phyloP scores from a whole-genome alignment of 2,113 vertebrate species.

The Lontra canadensis region DNA sequence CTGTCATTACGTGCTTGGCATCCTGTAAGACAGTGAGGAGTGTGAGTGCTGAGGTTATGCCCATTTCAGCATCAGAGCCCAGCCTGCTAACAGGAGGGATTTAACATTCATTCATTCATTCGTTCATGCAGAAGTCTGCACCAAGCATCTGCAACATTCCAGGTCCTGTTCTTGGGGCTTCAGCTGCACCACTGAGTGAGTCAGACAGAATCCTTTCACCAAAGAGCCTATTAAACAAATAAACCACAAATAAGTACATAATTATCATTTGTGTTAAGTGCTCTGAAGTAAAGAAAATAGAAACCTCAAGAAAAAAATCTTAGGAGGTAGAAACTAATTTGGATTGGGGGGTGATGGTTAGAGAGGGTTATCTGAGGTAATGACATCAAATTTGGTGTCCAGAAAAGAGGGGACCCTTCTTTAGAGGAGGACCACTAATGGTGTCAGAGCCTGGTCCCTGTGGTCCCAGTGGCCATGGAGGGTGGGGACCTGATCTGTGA shows the following conservation, averaged over 20 bases:
- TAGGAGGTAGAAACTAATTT: not conserved
- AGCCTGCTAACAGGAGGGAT: not conserved
- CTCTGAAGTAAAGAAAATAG: not conserved
- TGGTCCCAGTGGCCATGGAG: accelerated
- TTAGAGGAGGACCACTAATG: not conserved
- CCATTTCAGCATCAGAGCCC: not conserved
- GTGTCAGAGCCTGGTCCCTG: not conserved
- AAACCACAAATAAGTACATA: not conserved
- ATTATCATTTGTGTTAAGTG: not conserved
- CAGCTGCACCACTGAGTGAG: not conserved
- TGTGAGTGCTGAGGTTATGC: not conserved
- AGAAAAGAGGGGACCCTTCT: not conserved
- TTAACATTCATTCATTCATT: not conserved
- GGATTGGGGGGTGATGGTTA: not conserved
- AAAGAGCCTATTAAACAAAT: not conserved
- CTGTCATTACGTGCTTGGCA: not conserved
- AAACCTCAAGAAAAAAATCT: not conserved
- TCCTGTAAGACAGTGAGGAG: not conserved
- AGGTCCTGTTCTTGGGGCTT: not conserved
- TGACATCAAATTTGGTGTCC: not conserved
- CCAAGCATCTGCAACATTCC: not conserved
- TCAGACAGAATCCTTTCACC: not conserved
- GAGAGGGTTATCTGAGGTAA: not conserved
- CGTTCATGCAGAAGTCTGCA: not conserved
- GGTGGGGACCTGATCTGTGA: not conserved